These are phyloP conservation scores for Gymnoscopelus braueri DNA, from an alignment of 2,797 vertebrate species.

Conservation along the genomic window DNA sequence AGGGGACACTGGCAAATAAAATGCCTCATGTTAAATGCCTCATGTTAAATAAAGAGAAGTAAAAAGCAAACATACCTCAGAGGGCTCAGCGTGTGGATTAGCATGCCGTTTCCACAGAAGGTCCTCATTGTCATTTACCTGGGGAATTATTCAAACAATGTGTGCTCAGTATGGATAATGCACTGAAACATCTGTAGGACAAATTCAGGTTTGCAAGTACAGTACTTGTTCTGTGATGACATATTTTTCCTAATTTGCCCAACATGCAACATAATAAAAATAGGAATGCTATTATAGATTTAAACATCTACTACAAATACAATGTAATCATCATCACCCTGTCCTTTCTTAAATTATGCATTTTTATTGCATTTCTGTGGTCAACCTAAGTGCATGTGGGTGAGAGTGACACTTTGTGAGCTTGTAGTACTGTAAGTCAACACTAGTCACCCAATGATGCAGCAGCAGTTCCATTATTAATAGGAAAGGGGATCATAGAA, in stretches of 20 bases:
- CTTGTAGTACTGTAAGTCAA: slow-evolving; percentile 9
- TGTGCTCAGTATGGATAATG: background rate
- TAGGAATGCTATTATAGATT: too few relatives aligned
- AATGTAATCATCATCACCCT: too few relatives aligned
- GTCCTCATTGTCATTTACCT: slow-evolving; percentile 84
- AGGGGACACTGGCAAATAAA: slow-evolving; percentile 1
- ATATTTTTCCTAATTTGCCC: too few relatives aligned
- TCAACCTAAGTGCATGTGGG: background rate
- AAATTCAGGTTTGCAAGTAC: background rate
- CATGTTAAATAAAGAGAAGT: too few relatives aligned
- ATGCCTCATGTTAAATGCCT: slow-evolving; percentile 33
- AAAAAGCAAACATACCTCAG: slow-evolving; percentile 46
- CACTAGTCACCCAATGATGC: slow-evolving; percentile 31
- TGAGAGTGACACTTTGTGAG: slow-evolving; percentile 10
- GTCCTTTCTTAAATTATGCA: background rate
- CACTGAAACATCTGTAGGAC: background rate
- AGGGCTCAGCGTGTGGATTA: slow-evolving; percentile 5
- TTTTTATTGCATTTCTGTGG: background rate
- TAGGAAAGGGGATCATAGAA: slow-evolving; percentile 45
- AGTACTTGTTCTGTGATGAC: too few relatives aligned
- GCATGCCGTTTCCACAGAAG: slow-evolving; percentile 78
- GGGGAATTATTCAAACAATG: slow-evolving; percentile 33
- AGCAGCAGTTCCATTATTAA: slow-evolving; percentile 70
- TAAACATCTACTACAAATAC: too few relatives aligned
- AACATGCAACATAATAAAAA: too few relatives aligned